Base-by-base conservation (phyloP, 2,888 invertebrate species). In the Pseudococcus jackbeardsleyi region DNA sequence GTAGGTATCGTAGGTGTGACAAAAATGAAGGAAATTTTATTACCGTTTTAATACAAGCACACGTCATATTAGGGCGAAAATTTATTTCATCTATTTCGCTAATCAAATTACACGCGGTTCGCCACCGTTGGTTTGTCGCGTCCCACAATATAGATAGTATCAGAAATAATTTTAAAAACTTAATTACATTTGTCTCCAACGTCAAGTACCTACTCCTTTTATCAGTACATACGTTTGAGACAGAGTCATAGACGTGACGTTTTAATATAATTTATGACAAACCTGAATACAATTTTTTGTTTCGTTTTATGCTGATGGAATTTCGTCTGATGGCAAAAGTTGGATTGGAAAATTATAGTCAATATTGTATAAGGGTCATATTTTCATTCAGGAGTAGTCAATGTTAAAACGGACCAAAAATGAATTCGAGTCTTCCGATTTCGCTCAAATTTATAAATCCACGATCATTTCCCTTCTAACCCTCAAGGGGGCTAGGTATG, bases 1-100 rank as follows among this genome's bases (percentile, higher is more conserved):
- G 26, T 33, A n/a, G 2, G 26, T 68, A 79, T 42, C 79, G 79
- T 42, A 79, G 42, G 79, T 42, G 79, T 79, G 79, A 79, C 79
- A 79, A 42, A 79, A 79, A 79, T 42, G 42, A 79, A 79, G 79
- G n/a, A 79, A 79, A 79, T 79, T 79, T 79, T 79, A 79, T 79
- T 79, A 79, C 46, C 39, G 79, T 79, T 79, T 79, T 42, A 42
- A 33, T 42, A 42, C 79, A 79, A 79, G 42, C 79, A 79, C 79
- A 42, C 79, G 79, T 42, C 79, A 79, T 42, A 79, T 79, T 42
- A 42, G 39, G 42, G 79, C 42, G 42, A 33, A 79, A 79, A 79
- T 79, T 79, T 42, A 79, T 26, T 42, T 79, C 79, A 79, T 79
- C 19, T 79, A 42, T 39, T 79, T 42, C 46, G 79, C 42, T 42